Base-by-base conservation (phyloP, 1,140 invertebrate species). In the Coenobita brevimanus region DNA sequence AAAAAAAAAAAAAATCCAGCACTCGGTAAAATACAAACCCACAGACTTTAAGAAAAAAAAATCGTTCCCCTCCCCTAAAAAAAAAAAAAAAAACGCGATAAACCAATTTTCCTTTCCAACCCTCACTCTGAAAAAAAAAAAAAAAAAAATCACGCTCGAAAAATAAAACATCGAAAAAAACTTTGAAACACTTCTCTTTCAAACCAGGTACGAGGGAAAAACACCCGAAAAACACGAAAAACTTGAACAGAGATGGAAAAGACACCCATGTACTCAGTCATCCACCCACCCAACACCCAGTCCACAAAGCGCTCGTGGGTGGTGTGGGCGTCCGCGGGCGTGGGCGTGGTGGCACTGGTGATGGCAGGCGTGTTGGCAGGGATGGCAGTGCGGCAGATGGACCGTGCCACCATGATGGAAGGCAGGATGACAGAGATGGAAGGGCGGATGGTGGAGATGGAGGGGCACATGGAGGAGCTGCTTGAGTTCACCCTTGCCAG, bases 321-420 rank as follows among this genome's bases (percentile, higher is more conserved):
- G 71, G 67, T 46, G 10, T 84, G 82, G 82, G 71, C 46, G 46
- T 67, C 82, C 33, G 69, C 43, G 36, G 69, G 69, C 69, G 82
- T 84, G 46, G 75, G 82, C 41, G 15, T 84, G 38, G 21, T 84
- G n/a, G 82, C 82, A 3, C 30, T 84, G 69, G 82, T 84, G 13
- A 54, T 73, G 46, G 69, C 82, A 17, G 57, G 69, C 36, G 82
- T 84, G 50, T 62, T 69, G n/a, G 71, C 71, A 4, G 46, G 43
- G 43, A 69, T 84, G 82, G 71, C 71, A 6, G 57, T 60, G 21
- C 43, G 60, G 46, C 82, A 84, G 71, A 30, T 41, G 6, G 69
- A 50, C 24, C 43, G 71, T 3, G 50, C 73, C 13, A 60, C 33
- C 1, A 30, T 75, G 17, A 6, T 84, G 17, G 82, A 84, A 50